These are phyloP conservation scores for Probaryconus sp. DNA, from an alignment of 1,140 invertebrate genomes.

Conservation along the genomic window DNA sequence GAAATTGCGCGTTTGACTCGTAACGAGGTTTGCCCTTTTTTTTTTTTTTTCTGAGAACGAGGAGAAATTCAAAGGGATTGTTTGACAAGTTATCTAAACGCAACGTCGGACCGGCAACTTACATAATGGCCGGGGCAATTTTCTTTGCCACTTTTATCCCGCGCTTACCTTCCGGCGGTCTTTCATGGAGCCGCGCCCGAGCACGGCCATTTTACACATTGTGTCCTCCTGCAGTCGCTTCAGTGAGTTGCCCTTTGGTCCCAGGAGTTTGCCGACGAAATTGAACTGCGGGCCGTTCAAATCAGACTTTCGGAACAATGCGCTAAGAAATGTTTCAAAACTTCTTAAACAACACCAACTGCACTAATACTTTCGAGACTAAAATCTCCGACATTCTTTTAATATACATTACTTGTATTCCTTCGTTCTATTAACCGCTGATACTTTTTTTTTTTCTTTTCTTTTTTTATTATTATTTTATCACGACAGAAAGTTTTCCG, in stretches of 20 bases:
- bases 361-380: constrained; percentile 14
- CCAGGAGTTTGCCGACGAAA: constrained; percentile 95
- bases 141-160: constrained; percentile 54
- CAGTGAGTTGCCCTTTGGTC: constrained; percentile 94
- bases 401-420: not conserved
- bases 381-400: constrained; percentile 11
- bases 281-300: constrained; percentile 84
- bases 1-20: constrained; percentile 9
- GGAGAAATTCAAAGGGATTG: constrained; percentile 35
- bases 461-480: no score
- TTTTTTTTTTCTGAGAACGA: no score
- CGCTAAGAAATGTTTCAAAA: constrained; percentile 55
- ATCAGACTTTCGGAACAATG: constrained; percentile 64
- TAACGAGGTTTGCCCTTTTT: constrained; percentile 17
- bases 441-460: no score
- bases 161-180: constrained; percentile 89
- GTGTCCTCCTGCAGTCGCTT: constrained; percentile 95
- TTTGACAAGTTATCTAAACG: constrained; percentile 46
- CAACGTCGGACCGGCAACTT: constrained; percentile 26
- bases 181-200: constrained; percentile 95
- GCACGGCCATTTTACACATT: constrained; percentile 95
- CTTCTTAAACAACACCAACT: constrained; percentile 35
- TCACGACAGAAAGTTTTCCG: no score
- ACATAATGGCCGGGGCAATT: constrained; percentile 54
- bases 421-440: no score